Base-by-base conservation (phyloP, 2,113 vertebrate genomes). In the Vireo altiloquus region DNA sequence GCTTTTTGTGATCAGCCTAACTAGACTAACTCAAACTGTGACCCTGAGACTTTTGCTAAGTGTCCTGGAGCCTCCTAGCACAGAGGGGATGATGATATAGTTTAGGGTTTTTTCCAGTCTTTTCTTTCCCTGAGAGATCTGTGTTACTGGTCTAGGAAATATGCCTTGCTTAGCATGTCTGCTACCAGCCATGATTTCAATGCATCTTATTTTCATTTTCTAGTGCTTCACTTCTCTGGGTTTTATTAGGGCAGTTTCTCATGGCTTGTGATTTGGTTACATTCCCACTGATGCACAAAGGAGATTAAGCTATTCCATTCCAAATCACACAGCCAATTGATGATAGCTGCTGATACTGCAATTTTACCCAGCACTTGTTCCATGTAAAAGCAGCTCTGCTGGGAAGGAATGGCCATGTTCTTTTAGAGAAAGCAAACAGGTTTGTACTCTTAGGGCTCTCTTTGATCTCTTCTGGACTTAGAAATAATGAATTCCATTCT, bases 1-100 rank as follows among this genome's bases (percentile, higher is more conserved):
- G 40, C 27, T 54, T 69, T 70, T 83, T 63, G 44, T 59, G 47
- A 63, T 61, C 19, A 16, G 18, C 25, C 39, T 66, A 70, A 81
- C 7, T 16, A 68, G 44, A 44, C 11, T 59, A 74, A 82, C 7
- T 70, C 22, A 75, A 46, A 66, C 40, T 61, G 35, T 11, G 7
- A 33, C 37, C 35, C n/a, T 84, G 65, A 63, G 44, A 28, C 27
- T 87, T 75, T 16, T 56, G 21, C 61, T 35, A 66, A 47, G 12
- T 50, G 35, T 25, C 21, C 47, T 87, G 53, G n/a, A 53, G 13
- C 20, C 15, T 84, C 23, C 31, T 37, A n/a, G 52, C 30, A 64
- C 24, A 82, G 44, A 81, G 15, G 11, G 25, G 25, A 42, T 0
- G 1, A 46, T 59, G 47, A 33, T 15, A 31, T 2, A 40, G 1